Evolutionary conservation across 2,888 invertebrate species (phyloP).

Genomic region (Orthosia cruda): DNA sequence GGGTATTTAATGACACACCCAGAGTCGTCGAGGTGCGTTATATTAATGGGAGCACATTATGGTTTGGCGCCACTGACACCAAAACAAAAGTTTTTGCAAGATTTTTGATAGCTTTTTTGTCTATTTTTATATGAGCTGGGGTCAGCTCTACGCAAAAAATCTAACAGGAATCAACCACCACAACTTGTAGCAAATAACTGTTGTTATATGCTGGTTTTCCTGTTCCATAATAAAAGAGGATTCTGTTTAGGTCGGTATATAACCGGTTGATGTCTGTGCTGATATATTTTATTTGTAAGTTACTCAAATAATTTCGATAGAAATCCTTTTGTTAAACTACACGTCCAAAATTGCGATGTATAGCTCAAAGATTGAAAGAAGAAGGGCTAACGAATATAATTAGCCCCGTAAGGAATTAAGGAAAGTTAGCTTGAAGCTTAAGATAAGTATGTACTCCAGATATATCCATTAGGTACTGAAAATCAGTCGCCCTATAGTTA

Average conservation of each 20-base stretch:
- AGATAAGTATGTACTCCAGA: neutral
- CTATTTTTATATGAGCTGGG: neutral
- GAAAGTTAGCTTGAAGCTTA: neutral
- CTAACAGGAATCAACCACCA: neutral
- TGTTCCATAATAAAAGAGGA: neutral
- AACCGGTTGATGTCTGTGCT: neutral
- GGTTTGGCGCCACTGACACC: slow-evolving; percentile 60
- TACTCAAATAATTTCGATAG: neutral
- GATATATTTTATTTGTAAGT: neutral
- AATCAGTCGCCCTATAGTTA: too few species aligned
- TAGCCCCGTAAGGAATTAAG: neutral
- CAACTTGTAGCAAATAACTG: neutral
- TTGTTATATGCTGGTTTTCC: neutral
- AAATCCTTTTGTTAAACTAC: neutral
- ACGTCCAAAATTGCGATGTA: neutral
- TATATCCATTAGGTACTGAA: neutral
- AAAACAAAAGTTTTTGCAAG: slow-evolving; percentile 45
- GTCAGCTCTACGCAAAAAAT: neutral
- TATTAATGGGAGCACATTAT: slow-evolving; percentile 49
- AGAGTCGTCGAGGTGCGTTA: slow-evolving; percentile 37
- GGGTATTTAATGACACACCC: slow-evolving; percentile 48
- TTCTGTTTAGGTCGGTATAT: neutral
- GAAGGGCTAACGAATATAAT: neutral
- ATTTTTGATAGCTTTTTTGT: neutral
- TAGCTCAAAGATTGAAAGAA: too few species aligned